Evolutionary conservation across 2,797 vertebrate genomes (phyloP).

Genomic region (Danio albolineatus): DNA sequence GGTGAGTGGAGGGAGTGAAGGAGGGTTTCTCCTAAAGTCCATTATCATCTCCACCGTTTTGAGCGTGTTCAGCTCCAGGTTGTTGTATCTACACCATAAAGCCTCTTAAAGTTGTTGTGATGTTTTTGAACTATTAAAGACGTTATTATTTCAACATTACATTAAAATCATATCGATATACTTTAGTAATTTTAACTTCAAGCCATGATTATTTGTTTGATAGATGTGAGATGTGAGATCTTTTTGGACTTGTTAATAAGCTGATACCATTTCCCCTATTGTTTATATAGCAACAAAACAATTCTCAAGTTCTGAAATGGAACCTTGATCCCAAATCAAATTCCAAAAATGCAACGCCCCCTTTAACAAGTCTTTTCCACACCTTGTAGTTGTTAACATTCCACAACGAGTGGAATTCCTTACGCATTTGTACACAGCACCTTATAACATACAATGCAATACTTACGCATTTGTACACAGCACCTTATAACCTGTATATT

Average conservation of each 20-base stretch:
- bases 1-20: too few species aligned
- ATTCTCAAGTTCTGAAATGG: neutral
- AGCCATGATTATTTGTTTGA: neutral
- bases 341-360: neutral
- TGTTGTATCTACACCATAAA: too few species aligned
- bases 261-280: neutral
- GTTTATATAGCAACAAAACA: neutral
- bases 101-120: too few species aligned
- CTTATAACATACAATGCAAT: too few species aligned
- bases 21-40: too few species aligned
- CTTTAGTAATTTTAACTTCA: neutral
- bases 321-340: conserved; percentile 20
- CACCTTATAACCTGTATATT: too few species aligned
- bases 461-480: too few species aligned
- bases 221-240: neutral
- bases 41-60: too few species aligned
- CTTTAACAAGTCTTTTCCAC: conserved; percentile 22
- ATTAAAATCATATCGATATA: neutral
- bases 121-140: neutral
- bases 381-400: conserved; percentile 16
- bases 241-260: neutral
- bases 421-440: too few species aligned
- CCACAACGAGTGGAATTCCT: too few species aligned
- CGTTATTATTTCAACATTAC: neutral
- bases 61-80: too few species aligned